Conservation (phyloP, 2,888 invertebrate genomes). For the Hylaea fasciaria region DNA sequence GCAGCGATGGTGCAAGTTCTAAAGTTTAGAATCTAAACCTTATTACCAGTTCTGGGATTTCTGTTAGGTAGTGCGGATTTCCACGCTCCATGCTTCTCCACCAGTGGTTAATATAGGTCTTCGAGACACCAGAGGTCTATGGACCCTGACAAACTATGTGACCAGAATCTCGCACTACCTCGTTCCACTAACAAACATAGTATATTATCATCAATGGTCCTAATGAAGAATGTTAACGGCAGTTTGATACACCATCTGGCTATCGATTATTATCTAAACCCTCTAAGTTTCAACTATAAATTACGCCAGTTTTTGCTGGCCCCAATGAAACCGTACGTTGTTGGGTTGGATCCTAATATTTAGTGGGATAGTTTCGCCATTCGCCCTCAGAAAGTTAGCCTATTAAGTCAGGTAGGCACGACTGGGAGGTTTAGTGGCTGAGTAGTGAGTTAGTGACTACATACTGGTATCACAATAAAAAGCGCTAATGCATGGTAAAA, state of each 20-base stretch:
- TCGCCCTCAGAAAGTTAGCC: constrained; percentile 18
- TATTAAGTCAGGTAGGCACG: constrained; percentile 14
- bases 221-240: constrained; percentile 24
- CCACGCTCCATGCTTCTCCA: too few relatives aligned
- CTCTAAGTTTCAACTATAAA: constrained; percentile 24
- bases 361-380: constrained; percentile 28
- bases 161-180: too few relatives aligned
- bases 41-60: too few relatives aligned
- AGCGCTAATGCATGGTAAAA: too few relatives aligned
- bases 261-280: constrained; percentile 27
- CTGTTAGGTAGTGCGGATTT: too few relatives aligned
- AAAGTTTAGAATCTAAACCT: too few relatives aligned
- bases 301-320: constrained; percentile 26
- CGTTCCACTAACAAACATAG: neutral
- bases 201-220: constrained; percentile 6
- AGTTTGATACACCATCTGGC: constrained; percentile 23
- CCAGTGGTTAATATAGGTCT: too few relatives aligned
- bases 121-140: too few relatives aligned
- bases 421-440: neutral
- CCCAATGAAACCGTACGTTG: constrained; percentile 20
- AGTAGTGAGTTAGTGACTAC: too few relatives aligned
- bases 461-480: too few relatives aligned
- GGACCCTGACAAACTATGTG: too few relatives aligned
- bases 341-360: constrained; percentile 19
- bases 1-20: too few relatives aligned